These are phyloP conservation scores for Rhogogaster chlorosoma DNA, from an alignment of 2,888 invertebrate genomes.

Conservation along the genomic window DNA sequence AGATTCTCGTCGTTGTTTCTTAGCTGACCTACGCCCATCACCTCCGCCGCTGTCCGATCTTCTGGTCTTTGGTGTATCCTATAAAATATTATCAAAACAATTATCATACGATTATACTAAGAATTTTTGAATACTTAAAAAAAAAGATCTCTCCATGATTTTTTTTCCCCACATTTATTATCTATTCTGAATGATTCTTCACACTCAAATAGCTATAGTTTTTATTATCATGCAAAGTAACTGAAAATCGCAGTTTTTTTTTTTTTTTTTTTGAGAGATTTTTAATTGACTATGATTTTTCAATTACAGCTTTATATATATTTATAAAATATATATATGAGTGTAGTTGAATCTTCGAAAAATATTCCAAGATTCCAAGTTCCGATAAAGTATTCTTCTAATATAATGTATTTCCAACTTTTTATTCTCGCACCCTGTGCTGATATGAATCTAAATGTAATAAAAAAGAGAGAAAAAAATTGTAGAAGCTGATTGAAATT, in stretches of 20 bases:
- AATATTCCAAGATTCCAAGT: not conserved
- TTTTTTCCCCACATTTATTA: no score
- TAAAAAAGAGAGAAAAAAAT: not conserved
- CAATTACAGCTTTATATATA: no score
- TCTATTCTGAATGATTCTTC: not conserved
- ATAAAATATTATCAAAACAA: conserved; percentile 25
- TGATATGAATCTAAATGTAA: not conserved
- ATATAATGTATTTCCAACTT: no score
- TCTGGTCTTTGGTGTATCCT: conserved; percentile 75
- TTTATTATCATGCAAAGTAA: not conserved
- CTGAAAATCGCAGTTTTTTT: not conserved
- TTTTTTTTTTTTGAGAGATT: not conserved
- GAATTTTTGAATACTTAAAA: not conserved
- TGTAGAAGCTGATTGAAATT: not conserved
- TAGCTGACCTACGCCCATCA: conserved; percentile 70
- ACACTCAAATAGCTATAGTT: not conserved
- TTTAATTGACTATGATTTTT: not conserved
- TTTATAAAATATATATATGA: no score
- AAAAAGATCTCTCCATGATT: not conserved
- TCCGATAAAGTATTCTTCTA: not conserved
- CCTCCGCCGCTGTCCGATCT: conserved; percentile 70
- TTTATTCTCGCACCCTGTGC: not conserved
- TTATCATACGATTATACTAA: not conserved
- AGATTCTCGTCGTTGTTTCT: conserved; percentile 77
- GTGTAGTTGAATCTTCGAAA: not conserved